These are phyloP conservation scores for Lerema accius DNA, from an alignment of 1,140 invertebrate species.

Conservation along the genomic window DNA sequence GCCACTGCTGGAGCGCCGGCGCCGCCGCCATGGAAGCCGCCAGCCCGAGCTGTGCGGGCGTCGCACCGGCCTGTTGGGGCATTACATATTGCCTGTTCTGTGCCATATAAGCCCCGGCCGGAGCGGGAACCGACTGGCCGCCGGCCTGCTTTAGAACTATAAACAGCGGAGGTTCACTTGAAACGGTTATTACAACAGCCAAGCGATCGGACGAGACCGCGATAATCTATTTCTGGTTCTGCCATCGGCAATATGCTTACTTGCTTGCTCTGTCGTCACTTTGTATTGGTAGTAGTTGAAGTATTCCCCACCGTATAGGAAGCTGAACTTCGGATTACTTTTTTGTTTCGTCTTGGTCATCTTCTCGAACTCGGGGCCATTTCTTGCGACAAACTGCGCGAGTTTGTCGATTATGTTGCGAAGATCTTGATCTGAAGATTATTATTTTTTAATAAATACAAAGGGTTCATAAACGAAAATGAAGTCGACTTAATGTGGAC, in stretches of 20 bases:
- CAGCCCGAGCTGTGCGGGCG: conserved; percentile 67
- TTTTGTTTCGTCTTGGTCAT: conserved; percentile 99
- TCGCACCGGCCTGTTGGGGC: conserved; percentile 79
- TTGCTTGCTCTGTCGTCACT: conserved; percentile 94
- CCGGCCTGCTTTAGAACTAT: conserved; percentile 83
- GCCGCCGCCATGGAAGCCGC: conserved; percentile 68
- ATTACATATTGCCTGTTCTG: conserved; percentile 82
- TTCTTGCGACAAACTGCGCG: conserved; percentile 98
- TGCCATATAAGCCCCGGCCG: conserved; percentile 79
- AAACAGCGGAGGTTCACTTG: conserved; percentile 82
- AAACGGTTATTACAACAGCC: conserved; percentile 72
- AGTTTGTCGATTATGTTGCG: conserved; percentile 99
- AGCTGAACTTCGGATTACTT: conserved; percentile 98
- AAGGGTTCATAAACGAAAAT: not conserved
- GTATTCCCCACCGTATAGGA: conserved; percentile 97
- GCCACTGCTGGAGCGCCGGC: conserved; percentile 77
- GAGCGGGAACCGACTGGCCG: conserved; percentile 74
- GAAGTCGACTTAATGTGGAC: not conserved
- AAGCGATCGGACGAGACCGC: conserved; percentile 67
- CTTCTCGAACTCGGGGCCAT: conserved; percentile 98
- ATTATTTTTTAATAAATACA: conserved; percentile 5
- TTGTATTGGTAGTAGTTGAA: conserved; percentile 98
- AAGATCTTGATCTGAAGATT: conserved; percentile 91
- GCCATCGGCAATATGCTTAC: conserved; percentile 85
- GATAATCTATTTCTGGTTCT: conserved; percentile 65